Base-by-base conservation (phyloP, 2,888 invertebrate genomes). In the Isotomurus palustris region DNA sequence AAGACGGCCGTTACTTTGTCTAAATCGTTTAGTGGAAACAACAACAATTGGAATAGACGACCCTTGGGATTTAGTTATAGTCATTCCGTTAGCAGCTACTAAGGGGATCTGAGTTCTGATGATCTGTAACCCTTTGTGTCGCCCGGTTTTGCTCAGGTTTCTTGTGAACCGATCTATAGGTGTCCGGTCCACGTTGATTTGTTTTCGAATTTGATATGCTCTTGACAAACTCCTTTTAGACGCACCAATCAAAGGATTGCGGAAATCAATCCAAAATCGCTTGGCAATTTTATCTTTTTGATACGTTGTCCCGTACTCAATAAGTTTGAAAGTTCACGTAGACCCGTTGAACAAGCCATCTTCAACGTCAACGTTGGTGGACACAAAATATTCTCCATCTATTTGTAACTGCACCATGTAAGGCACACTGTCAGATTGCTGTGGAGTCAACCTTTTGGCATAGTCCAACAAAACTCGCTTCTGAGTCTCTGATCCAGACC, bases 281-380 rank as follows among this genome's bases (percentile, higher is more conserved):
- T 6, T 40, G 6, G 19, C 6, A 40, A 44, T 21, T 19, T 19
- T 25, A 28, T 41, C 48, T 8, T 45, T 24, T 24, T 45, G 17
- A 10, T 47, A 47, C 3, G 21, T 38, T 27, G 21, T 41, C 25
- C 1, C 29, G 22, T 54, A 48, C 12, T 57, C 53, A 22, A 64
- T 62, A n/a, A 40, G n/a, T 27, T n/a, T 32, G 6, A 69, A 24
- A 1, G 40, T 53, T n/a, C 64, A 66, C 2, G 41, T 49, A 1
- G 66, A 24, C 10, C 69, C 67, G 43, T 69, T 68, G 19, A 64
- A 59, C 2, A 69, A 38, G 0, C 66, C 64, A 56, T 68, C 68
- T 1, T 24, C 8, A 1, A 59, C 58, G 17, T 61, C 49, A 17
- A 70, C 36, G 24, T 70, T 70, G 8, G 48, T 51, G 0, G 58